Evolutionary conservation across 2,113 vertebrate genomes (phyloP).

Genomic region (Suricata suricatta): DNA sequence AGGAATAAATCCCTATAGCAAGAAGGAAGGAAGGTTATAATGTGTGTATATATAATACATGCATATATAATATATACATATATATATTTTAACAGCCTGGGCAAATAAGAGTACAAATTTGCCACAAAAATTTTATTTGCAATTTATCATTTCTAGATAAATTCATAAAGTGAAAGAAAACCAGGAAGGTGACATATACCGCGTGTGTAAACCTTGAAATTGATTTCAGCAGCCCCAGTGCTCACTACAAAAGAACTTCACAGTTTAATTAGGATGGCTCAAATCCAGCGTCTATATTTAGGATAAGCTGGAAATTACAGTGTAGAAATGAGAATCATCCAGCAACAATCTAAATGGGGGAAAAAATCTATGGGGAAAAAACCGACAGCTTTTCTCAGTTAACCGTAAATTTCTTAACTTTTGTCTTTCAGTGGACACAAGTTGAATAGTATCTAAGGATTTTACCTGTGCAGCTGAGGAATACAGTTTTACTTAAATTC

Average conservation of each 20-base stretch:
- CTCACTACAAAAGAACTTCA: conserved; percentile 75
- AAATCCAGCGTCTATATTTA: conserved; percentile 80
- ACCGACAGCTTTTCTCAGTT: neutral
- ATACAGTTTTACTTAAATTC: conserved; percentile 3
- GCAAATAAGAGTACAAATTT: neutral
- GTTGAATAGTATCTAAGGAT: neutral
- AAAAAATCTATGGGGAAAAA: neutral
- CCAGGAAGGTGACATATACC: conserved; percentile 45
- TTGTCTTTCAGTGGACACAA: neutral
- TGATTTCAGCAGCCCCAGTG: conserved; percentile 77
- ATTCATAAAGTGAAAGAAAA: conserved; percentile 58
- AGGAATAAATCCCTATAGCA: neutral
- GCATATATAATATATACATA: neutral
- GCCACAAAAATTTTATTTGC: conserved; percentile 43
- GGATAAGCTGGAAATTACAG: conserved; percentile 79
- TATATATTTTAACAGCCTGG: neutral
- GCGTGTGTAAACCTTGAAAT: conserved; percentile 70
- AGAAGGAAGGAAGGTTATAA: conserved; percentile 9
- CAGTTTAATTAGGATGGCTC: conserved; percentile 83
- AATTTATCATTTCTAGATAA: conserved; percentile 51
- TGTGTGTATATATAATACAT: neutral
- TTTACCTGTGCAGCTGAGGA: neutral
- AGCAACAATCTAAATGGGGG: conserved; percentile 42
- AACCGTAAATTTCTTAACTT: conserved; percentile 42
- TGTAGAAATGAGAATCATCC: conserved; percentile 62